Base-by-base conservation (phyloP, 2,797 vertebrate species). In the Lutjanus campechanus region DNA sequence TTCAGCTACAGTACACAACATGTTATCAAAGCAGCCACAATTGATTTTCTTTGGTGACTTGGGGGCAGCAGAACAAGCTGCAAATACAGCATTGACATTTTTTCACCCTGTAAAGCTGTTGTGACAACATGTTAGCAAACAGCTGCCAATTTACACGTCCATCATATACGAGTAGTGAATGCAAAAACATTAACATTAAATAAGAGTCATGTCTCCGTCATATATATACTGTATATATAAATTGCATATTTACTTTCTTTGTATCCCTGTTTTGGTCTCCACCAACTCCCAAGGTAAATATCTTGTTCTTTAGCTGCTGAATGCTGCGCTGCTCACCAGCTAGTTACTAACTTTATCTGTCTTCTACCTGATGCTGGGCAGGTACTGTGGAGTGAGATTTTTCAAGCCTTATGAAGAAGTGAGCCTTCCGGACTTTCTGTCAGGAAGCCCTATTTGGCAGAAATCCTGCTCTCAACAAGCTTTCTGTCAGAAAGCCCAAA, bases 51-150 rank as follows among this genome's bases (percentile, higher is more conserved):
- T 11, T 56, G 43, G 49, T n/a, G 49, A 49, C 61, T 64, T n/a
- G 61, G 1, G 13, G 61, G n/a, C 63, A 53, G 40, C 15, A 22
- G 22, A 53, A 29, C 60, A 65, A 64, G 36, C 41, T 59, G 47
- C 54, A 60, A 76, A 60, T 46, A 25, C n/a, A 64, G 59, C 43
- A 64, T 17, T 53, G 54, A 46, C 60, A 54, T 71, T 62, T 66
- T 46, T 51, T 25, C 63, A 68, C 59, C 20, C 19, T 76, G 50
- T 50, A 19, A 19, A 56, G 51, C 36, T 50, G 56, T 22, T 36
- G 8, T 20, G 49, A 61, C 7, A 4, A 61, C 0, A 6, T 50
- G 20, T 67, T 16, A n/a, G 50, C 11, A 53, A 58, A 66, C 16
- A 49, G 41, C 40, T 61, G n/a, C 22, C 66, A 25, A 59, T 69